A percentile compares a stretch with the other conserved stretches of the same genome.
These are phyloP conservation scores for Pelodiscus sinensis DNA, from an alignment of 2,113 vertebrate genomes.

Conservation along the genomic window DNA sequence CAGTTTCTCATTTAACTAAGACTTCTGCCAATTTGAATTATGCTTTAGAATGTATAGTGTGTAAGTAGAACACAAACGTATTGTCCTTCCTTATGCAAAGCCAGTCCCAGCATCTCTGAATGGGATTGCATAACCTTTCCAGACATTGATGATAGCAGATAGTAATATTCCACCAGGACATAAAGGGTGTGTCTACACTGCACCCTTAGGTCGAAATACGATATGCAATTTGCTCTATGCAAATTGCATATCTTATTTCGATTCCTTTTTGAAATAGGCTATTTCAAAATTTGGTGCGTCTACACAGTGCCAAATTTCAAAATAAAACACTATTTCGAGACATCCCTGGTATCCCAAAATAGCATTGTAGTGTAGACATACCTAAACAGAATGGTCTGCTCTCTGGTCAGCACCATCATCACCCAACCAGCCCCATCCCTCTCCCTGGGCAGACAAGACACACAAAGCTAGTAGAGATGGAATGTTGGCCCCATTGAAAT, in stretches of 20 bases:
- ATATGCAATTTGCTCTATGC: too few relatives aligned
- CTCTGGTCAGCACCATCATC: background rate
- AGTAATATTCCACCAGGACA: background rate
- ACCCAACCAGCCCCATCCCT: background rate
- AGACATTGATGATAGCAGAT: background rate
- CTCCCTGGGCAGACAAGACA: background rate
- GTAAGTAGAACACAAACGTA: background rate
- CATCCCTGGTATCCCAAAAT: too few relatives aligned
- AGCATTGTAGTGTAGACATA: too few relatives aligned
- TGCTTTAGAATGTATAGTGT: background rate
- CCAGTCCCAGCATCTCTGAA: background rate
- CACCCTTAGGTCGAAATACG: too few relatives aligned
- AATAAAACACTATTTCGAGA: too few relatives aligned
- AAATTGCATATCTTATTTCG: too few relatives aligned
- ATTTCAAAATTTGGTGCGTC: too few relatives aligned
- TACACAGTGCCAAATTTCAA: too few relatives aligned
- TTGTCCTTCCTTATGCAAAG: background rate
- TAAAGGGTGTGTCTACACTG: too few relatives aligned
- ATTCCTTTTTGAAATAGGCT: too few relatives aligned
- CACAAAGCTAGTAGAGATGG: background rate
- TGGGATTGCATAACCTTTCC: rapidly evolving
- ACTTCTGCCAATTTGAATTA: background rate
- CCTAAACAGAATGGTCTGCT: too few relatives aligned
- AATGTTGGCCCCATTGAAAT: background rate
- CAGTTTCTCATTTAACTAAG: background rate